Conservation (phyloP, 2,797 vertebrate genomes). For the Bothrops alternatus region DNA sequence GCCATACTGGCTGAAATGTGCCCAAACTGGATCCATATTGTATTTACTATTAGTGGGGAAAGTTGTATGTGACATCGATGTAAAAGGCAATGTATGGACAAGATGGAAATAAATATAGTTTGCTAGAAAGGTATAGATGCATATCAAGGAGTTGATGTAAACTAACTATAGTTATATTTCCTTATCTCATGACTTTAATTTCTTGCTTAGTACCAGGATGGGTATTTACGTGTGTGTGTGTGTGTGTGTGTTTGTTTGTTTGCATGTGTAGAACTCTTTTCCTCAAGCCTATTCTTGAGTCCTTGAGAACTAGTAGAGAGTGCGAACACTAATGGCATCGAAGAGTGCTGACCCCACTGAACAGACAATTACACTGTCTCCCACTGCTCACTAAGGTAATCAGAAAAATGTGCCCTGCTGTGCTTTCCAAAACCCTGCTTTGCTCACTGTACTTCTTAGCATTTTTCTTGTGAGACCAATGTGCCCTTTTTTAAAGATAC, state of each 20-base stretch:
- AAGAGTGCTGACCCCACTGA: not conserved
- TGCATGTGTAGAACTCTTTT: not conserved
- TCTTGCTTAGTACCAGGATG: not conserved
- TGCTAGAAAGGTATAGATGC: not conserved
- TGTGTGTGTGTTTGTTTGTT: no score
- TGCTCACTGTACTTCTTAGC: not conserved
- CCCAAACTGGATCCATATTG: not conserved
- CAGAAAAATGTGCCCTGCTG: not conserved
- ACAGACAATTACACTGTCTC: not conserved
- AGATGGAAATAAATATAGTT: not conserved
- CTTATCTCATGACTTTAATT: not conserved
- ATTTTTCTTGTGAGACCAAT: not conserved
- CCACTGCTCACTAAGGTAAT: not conserved
- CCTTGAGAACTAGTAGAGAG: not conserved
- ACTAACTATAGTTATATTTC: not conserved
- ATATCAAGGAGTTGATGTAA: not conserved
- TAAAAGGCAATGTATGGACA: not conserved
- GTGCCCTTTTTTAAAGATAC: not conserved
- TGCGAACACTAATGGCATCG: not conserved
- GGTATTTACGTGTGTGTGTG: not conserved
- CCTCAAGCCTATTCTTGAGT: not conserved
- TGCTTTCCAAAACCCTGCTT: not conserved
- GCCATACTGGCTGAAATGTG: not conserved
- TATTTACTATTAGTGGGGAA: not conserved
- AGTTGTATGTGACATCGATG: not conserved